Conservation (phyloP, 2,113 vertebrate species). For the Daphoenositta chrysoptera region DNA sequence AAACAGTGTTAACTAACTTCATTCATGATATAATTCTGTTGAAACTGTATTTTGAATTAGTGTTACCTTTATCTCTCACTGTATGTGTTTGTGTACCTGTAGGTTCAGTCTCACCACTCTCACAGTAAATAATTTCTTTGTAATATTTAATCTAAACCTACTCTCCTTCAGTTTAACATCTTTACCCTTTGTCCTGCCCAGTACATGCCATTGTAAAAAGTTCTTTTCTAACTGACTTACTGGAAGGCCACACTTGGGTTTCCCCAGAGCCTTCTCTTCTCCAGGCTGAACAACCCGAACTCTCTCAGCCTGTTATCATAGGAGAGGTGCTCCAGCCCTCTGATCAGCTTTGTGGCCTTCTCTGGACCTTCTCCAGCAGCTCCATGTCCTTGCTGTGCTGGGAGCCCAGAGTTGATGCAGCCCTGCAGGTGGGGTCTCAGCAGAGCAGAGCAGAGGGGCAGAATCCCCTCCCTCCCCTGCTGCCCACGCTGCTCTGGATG, state of each 20-base stretch:
- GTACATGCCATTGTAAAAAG: not conserved
- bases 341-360: accelerated
- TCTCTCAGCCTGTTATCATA: not conserved
- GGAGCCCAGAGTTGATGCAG: not conserved
- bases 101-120: not conserved
- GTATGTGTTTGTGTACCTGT: not conserved
- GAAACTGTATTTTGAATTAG: not conserved
- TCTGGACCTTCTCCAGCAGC: accelerated
- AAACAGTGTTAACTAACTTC: not conserved
- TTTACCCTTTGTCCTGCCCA: not conserved
- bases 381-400: not conserved
- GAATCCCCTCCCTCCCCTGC: not conserved
- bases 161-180: not conserved
- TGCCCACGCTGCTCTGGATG: not conserved
- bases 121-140: not conserved
- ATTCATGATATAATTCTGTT: not conserved
- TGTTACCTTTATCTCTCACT: not conserved
- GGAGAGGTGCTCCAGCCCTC: not conserved
- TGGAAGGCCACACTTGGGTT: not conserved
- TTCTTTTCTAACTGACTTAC: not conserved
- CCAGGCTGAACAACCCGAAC: not conserved
- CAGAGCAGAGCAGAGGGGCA: not conserved
- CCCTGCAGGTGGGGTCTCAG: not conserved
- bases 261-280: not conserved
- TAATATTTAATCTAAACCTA: not conserved